Conservation (phyloP, 1,140 invertebrate genomes). For the Latrodectus geometricus region DNA sequence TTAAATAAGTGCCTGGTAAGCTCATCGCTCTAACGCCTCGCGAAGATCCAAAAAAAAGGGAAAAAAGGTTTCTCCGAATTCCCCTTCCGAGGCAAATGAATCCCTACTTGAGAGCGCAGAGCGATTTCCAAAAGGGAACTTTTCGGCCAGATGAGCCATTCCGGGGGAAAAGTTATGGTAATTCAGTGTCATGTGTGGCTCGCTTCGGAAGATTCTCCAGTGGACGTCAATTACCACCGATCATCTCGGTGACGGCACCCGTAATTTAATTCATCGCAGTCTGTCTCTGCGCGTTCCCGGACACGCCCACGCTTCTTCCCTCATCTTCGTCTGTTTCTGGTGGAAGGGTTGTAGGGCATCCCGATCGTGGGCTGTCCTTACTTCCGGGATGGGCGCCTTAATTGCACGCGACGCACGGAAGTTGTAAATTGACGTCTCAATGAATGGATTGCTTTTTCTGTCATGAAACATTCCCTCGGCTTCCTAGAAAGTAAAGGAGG, state of each 20-base stretch:
- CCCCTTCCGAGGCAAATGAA: not conserved
- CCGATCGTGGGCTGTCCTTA: too few species aligned
- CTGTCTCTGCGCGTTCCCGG: conserved; percentile 14
- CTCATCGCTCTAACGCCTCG: not conserved
- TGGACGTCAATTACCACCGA: conserved; percentile 57
- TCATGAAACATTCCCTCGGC: too few species aligned
- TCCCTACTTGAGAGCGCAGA: not conserved
- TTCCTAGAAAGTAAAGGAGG: too few species aligned
- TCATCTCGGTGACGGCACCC: conserved; percentile 50
- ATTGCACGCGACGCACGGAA: not conserved
- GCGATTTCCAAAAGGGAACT: not conserved
- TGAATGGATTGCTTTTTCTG: not conserved
- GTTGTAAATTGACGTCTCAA: not conserved
- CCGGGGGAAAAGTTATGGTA: conserved; percentile 45
- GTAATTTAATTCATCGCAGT: conserved; percentile 51
- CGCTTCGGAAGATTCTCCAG: conserved; percentile 28
- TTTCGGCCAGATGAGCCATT: conserved; percentile 1
- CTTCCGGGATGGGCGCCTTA: not conserved
- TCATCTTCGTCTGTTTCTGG: not conserved
- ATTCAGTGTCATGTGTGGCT: conserved; percentile 48
- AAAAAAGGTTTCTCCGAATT: not conserved
- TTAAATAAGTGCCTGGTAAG: not conserved
- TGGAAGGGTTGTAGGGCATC: not conserved
- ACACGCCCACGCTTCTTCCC: conserved; percentile 8
- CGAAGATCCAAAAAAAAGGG: not conserved